phyloP scores from a whole-genome alignment of 2,888 invertebrate genomes.

The Meta bourneti region DNA sequence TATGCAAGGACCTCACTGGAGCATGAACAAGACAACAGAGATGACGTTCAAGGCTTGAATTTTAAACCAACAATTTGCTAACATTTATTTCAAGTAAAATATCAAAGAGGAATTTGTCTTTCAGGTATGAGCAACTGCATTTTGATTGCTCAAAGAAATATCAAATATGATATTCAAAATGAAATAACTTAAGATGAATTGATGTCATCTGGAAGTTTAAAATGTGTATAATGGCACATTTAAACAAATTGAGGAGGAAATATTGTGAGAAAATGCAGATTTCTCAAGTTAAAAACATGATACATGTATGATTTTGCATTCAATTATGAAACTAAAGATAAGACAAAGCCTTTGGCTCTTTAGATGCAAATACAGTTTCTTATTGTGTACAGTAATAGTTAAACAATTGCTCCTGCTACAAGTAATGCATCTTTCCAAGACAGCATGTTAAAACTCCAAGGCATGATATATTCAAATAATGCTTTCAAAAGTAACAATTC shows the following conservation, averaged over 20 bases:
- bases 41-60: not conserved
- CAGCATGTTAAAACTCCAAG: not conserved
- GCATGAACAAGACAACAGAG: not conserved
- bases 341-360: not conserved
- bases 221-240: not conserved
- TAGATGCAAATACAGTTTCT: not conserved
- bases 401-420: not conserved
- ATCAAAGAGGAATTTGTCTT: no score
- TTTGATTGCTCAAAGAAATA: not conserved
- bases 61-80: not conserved
- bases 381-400: not conserved
- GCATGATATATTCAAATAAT: not conserved
- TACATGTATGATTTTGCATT: no score
- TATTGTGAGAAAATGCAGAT: no score
- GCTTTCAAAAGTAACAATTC: not conserved
- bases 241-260: not conserved
- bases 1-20: not conserved
- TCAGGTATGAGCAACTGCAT: not conserved
- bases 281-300: no score
- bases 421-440: not conserved
- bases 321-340: not conserved
- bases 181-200: conserved; percentile 42
- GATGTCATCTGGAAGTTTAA: conserved; percentile 25
- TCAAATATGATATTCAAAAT: conserved; percentile 34
- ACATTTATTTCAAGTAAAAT: not conserved